A percentile compares a stretch with the other conserved stretches of the same genome.
These are phyloP conservation scores for Puma concolor DNA, from an alignment of 2,113 vertebrate species.

Conservation along the genomic window DNA sequence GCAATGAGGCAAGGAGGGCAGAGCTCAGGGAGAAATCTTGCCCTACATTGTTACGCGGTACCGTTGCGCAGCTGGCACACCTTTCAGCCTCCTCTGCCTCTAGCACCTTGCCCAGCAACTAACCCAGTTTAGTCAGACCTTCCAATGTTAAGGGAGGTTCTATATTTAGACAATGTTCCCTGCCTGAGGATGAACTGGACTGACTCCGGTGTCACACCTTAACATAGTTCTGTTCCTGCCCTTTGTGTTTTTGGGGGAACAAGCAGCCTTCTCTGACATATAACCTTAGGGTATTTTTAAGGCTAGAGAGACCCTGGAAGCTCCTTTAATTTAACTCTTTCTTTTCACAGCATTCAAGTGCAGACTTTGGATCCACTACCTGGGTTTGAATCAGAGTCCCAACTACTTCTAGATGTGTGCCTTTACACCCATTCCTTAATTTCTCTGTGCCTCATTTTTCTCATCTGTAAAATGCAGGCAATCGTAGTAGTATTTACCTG, in stretches of 20 bases:
- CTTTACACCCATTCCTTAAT: slow-evolving; percentile 28
- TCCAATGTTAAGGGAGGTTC: slow-evolving; percentile 72
- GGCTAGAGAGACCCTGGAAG: slow-evolving; percentile 40
- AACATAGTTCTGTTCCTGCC: slow-evolving; percentile 26
- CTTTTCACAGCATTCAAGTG: not conserved
- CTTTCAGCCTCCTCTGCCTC: slow-evolving; percentile 65
- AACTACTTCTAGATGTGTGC: not conserved
- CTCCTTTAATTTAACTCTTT: not conserved
- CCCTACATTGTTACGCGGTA: slow-evolving; percentile 62
- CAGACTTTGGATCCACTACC: not conserved
- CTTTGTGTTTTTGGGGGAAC: not conserved
- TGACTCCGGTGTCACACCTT: slow-evolving; percentile 68
- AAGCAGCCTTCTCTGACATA: slow-evolving; percentile 8
- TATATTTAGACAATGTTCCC: slow-evolving; percentile 79
- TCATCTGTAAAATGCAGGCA: slow-evolving; percentile 6
- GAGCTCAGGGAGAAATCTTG: slow-evolving; percentile 61
- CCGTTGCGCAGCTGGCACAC: slow-evolving; percentile 63
- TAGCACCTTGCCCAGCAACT: slow-evolving; percentile 62
- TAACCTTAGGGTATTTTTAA: slow-evolving; percentile 3
- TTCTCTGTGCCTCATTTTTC: slow-evolving; percentile 9
- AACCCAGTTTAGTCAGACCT: slow-evolving; percentile 79
- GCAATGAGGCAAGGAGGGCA: slow-evolving; percentile 54
- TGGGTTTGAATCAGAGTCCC: not conserved
- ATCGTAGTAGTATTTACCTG: not conserved
- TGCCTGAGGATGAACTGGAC: slow-evolving; percentile 73